These are phyloP conservation scores for Mechanitis mazaeus DNA, from an alignment of 2,888 invertebrate genomes.

Conservation along the genomic window DNA sequence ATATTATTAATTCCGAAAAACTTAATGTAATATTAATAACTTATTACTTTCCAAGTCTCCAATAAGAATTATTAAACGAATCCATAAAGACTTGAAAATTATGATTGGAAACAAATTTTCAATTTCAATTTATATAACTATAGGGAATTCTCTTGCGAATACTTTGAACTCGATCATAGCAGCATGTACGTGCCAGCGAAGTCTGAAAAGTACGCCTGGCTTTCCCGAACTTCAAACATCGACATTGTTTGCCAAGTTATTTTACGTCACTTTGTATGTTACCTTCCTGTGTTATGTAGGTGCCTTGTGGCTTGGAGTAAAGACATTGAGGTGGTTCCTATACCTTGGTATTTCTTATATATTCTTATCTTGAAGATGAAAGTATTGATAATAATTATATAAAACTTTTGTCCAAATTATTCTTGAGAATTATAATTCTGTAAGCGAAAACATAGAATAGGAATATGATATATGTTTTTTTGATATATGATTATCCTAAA, in stretches of 20 bases:
- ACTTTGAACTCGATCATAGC: slow-evolving; percentile 5
- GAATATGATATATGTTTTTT: too few relatives aligned
- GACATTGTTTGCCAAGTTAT: slow-evolving; percentile 20
- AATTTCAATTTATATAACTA: slow-evolving; percentile 1
- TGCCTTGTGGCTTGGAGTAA: neutral
- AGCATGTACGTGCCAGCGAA: neutral
- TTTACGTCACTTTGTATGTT: slow-evolving; percentile 14
- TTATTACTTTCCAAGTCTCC: too few relatives aligned
- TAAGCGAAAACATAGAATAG: too few relatives aligned
- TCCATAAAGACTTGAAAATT: neutral
- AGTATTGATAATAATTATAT: too few relatives aligned
- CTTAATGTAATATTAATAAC: too few relatives aligned
- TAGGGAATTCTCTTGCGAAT: slow-evolving; percentile 2
- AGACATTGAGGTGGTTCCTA: neutral
- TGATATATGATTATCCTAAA: too few relatives aligned
- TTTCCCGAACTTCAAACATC: neutral
- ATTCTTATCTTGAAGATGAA: too few relatives aligned
- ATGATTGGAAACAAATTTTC: neutral
- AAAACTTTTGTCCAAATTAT: too few relatives aligned
- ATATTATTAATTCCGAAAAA: too few relatives aligned
- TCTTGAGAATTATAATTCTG: too few relatives aligned
- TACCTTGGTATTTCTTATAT: neutral
- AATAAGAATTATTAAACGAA: neutral
- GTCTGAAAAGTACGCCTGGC: slow-evolving; percentile 5
- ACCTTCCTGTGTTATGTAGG: slow-evolving; percentile 11